Conservation (phyloP, 2,113 vertebrate species). For the Spheniscus mendiculus region DNA sequence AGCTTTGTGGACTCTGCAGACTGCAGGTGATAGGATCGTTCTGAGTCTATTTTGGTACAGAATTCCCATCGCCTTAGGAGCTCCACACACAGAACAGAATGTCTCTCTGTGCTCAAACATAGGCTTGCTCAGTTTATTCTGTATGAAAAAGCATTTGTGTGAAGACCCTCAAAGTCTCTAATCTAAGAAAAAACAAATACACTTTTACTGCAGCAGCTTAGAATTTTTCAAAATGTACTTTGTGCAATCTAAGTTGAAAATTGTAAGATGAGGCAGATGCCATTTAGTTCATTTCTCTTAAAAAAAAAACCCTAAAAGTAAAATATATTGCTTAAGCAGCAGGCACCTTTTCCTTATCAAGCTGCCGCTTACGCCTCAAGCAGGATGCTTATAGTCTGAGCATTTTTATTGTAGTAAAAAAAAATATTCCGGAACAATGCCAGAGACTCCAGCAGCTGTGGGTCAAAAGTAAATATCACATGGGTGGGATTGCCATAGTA, state of each 20-base stretch:
- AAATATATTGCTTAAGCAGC: constrained; percentile 52
- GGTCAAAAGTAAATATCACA: constrained; percentile 62
- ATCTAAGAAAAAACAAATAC: constrained; percentile 7
- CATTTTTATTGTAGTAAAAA: constrained; percentile 58
- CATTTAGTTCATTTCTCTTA: constrained; percentile 46
- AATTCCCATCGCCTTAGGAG: background rate
- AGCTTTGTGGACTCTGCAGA: background rate
- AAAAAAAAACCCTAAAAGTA: constrained; percentile 56
- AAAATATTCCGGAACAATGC: constrained; percentile 6
- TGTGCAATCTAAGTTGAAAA: constrained; percentile 49
- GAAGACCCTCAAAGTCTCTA: constrained; percentile 11
- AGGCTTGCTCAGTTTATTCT: background rate
- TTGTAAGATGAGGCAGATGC: constrained; percentile 53
- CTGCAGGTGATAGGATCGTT: background rate
- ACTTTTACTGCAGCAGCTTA: constrained; percentile 7
- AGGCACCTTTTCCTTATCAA: constrained; percentile 42
- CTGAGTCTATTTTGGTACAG: background rate
- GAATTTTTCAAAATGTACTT: constrained; percentile 26
- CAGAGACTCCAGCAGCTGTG: constrained; percentile 61
- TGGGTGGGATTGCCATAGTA: constrained; percentile 44
- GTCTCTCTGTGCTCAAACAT: background rate
- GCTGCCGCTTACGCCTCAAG: constrained; percentile 57
- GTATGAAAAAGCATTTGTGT: background rate
- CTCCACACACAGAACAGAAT: background rate
- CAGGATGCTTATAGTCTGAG: constrained; percentile 36